Base-by-base conservation (phyloP, 2,888 invertebrate genomes). In the Drosophila anomalipes region DNA sequence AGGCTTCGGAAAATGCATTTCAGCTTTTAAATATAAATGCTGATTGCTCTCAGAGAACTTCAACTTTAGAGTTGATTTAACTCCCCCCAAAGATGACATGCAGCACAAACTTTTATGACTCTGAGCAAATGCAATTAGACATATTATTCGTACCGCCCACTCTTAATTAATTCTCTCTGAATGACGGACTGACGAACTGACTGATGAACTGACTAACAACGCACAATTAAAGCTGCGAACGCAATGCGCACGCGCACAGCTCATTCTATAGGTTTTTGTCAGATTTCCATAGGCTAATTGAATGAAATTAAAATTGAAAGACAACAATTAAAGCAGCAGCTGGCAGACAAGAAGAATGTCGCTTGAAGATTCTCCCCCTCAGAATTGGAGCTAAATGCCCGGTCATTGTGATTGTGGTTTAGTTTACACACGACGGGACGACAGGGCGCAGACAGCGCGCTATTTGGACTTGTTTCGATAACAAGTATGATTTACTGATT, bases 301-400 rank as follows among this genome's bases (percentile, higher is more conserved):
- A 90, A 81, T 79, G 70, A 75, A 86, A 90, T 86, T 77, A 86
- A 90, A 90, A 89, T 81, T 89, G 76, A 86, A 90, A 86, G 84
- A 78, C 73, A 56, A 54, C 81, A 86, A 88, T 80, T 82, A 80
- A 79, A 73, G 70, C 71, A 61, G 53, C 71, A 57, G 60, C 37
- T 61, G 62, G 28, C 53, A 12, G 22, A 64, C 26, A 47, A 56
- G 44, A 81, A 66, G 73, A 79, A 82, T 79, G 68, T 79, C 82
- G 67, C 79, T 77, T 37, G 7, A 39, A 63, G 59, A 64, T 68
- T 64, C 10, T 41, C 37, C 60, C 64, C 58, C 52, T 30, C 12
- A 28, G 58, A 41, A 53, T 62, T 49, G 53, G 32, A 61, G 32
- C 62, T 68, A 72, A 78, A 78, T 78, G 82, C 35, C n/a, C n/a